Evolutionary conservation across 2,797 vertebrate species (phyloP).

Genomic region (Danio tinwini): DNA sequence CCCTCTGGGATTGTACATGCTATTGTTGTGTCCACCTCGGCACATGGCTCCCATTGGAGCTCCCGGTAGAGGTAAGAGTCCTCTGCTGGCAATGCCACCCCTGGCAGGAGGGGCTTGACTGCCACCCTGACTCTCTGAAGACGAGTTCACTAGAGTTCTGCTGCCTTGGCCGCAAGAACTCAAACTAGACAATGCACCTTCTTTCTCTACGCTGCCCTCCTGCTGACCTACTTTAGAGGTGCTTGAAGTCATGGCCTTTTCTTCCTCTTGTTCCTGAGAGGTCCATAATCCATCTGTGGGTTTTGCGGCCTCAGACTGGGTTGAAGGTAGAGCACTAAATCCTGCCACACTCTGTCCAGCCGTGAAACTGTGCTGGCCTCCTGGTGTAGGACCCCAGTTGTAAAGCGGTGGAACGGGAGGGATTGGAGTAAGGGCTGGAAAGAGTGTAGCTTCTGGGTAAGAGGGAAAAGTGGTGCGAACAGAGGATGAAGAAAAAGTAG

Average conservation of each 20-base stretch:
- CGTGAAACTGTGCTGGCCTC: constrained; percentile 65
- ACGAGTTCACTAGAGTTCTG: constrained; percentile 73
- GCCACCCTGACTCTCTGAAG: constrained; percentile 63
- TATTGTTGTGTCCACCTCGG: constrained; percentile 56
- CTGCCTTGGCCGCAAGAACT: constrained; percentile 68
- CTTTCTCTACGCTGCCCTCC: constrained; percentile 56
- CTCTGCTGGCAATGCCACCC: constrained; percentile 70
- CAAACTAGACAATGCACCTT: constrained; percentile 55
- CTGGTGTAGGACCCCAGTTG: constrained; percentile 57
- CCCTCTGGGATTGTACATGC: constrained; percentile 70
- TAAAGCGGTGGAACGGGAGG: constrained; percentile 35
- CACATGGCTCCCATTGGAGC: constrained; percentile 17
- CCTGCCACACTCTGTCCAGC: constrained; percentile 58
- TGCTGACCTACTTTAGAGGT: constrained; percentile 61
- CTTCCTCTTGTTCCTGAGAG: constrained; percentile 59
- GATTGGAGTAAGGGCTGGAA: constrained; percentile 52
- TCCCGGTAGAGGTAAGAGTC: constrained; percentile 71
- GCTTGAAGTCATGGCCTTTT: constrained; percentile 50
- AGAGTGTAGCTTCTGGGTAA: constrained; percentile 61
- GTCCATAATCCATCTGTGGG: constrained; percentile 67
- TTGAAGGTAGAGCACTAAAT: not conserved
- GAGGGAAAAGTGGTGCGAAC: constrained; percentile 58
- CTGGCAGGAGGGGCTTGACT: constrained; percentile 67
- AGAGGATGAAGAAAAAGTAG: constrained; percentile 53
- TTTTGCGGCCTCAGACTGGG: constrained; percentile 49